These are phyloP conservation scores for Takifugu bimaculatus DNA, from an alignment of 2,113 vertebrate species.

Conservation along the genomic window DNA sequence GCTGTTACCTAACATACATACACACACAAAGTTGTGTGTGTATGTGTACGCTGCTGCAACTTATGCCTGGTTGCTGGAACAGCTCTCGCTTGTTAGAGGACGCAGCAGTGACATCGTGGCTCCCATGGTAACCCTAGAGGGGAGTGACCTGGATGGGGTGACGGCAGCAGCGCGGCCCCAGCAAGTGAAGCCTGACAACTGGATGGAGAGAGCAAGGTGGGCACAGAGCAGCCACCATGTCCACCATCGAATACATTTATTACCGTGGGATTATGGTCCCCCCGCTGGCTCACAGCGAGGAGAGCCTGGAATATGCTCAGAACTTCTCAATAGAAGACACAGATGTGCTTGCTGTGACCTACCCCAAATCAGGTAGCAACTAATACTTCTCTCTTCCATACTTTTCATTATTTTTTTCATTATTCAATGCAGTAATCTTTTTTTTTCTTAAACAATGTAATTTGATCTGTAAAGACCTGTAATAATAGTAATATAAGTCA, in stretches of 20 bases:
- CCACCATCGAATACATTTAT: conserved; percentile 21
- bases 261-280: conserved; percentile 60
- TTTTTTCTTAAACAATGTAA: too few relatives aligned
- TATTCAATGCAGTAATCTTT: neutral
- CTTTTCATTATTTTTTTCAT: neutral
- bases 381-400: neutral
- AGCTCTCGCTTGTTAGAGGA: neutral
- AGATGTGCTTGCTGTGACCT: conserved; percentile 72
- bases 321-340: conserved; percentile 63
- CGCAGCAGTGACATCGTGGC: neutral
- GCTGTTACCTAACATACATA: too few relatives aligned
- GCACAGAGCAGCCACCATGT: conserved; percentile 18
- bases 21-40: neutral
- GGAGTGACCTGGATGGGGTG: neutral
- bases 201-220: too few relatives aligned
- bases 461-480: too few relatives aligned
- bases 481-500: too few relatives aligned
- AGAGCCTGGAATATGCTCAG: conserved; percentile 66
- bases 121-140: conserved; percentile 16
- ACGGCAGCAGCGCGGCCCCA: too few relatives aligned
- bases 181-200: neutral
- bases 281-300: conserved; percentile 34
- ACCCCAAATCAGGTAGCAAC: conserved; percentile 73
- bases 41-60: conserved; percentile 1
- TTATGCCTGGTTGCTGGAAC: conserved; percentile 1